Base-by-base conservation (phyloP, 1,140 invertebrate genomes). In the Leptinotarsa defecta region DNA sequence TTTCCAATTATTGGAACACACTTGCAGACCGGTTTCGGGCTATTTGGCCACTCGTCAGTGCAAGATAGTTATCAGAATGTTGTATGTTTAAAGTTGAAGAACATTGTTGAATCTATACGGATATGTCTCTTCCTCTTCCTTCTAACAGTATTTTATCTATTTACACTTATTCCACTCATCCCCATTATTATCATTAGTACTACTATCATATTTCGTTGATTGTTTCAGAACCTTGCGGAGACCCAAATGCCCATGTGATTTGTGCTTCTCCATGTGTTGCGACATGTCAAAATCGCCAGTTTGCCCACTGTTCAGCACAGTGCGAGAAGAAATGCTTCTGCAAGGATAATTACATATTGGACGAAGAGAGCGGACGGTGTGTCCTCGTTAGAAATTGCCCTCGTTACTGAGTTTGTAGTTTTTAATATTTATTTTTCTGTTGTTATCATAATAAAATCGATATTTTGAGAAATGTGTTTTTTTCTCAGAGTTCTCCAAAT, bases 241-340 rank as follows among this genome's bases (percentile, higher is more conserved):
- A 69, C 3, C 68, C 68, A 19, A 69, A 69, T 43, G 68, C 68
- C n/a, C 11, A 17, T 1, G 1, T n/a, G 13, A 49, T 27, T 8
- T 73, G 71, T n/a, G 61, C 11, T 19, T 73, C 71, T 20, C 61
- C 63, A 27, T 73, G 71, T 73, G 24, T 63, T 34, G 17, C 71
- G 15, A 73, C 71, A 3, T 73, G 71, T 22, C 13, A 22, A n/a
- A 64, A 73, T 65, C 22, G 57, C 0, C 71, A 73, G 27, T 73
- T 73, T 43, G 71, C 61, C 3, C 62, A 73, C n/a, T 73, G 71
- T 65, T 57, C 13, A 43, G 13, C 71, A 64, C 13, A 65, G 17
- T 73, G 71, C 43, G 34, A 24, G 2, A 34, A 63, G 15, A 57
- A 24, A 17, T 73, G 71, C 49, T 73, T 48, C 63, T 73, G 71